Percentiles rank a stretch among this genome's conserved stretches.
Conservation (phyloP, 1,140 invertebrate species). For the Lutraria rhynchaena region DNA sequence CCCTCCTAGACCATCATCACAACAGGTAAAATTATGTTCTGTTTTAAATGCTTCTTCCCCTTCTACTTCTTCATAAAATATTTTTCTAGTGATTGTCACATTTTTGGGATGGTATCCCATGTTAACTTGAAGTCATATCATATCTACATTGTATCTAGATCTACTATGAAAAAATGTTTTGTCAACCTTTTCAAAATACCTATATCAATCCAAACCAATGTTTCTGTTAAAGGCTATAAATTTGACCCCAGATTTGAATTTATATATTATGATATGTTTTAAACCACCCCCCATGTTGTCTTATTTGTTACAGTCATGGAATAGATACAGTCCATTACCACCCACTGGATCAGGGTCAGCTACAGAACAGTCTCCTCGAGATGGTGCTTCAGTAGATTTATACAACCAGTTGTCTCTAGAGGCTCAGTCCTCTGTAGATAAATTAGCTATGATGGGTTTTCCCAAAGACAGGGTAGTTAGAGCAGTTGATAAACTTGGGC, state of each 20-base stretch:
- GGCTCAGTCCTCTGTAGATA: conserved; percentile 87
- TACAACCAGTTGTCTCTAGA: conserved; percentile 85
- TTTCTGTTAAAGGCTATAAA: too few species aligned
- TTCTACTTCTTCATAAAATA: too few species aligned
- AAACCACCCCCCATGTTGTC: background rate
- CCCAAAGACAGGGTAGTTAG: conserved; percentile 89
- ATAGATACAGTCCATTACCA: conserved; percentile 67
- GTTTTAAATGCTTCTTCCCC: too few species aligned
- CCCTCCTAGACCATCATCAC: conserved; percentile 53
- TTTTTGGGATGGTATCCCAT: too few species aligned
- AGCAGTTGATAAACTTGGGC: conserved; percentile 88
- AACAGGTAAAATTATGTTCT: conserved; percentile 50
- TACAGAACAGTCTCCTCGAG: background rate
- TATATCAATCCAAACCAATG: too few species aligned
- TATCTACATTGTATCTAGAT: too few species aligned
- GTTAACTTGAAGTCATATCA: too few species aligned
- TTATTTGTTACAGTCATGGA: conserved; percentile 66
- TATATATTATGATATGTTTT: too few species aligned
- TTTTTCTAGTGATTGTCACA: too few species aligned
- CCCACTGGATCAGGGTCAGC: conserved; percentile 18
- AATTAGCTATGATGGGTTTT: conserved; percentile 93
- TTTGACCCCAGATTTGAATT: too few species aligned
- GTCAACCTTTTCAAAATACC: too few species aligned
- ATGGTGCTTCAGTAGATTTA: conserved; percentile 77
- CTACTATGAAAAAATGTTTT: too few species aligned